Evolutionary conservation across 2,113 vertebrate species (phyloP).

Genomic region (Ursus arctos): DNA sequence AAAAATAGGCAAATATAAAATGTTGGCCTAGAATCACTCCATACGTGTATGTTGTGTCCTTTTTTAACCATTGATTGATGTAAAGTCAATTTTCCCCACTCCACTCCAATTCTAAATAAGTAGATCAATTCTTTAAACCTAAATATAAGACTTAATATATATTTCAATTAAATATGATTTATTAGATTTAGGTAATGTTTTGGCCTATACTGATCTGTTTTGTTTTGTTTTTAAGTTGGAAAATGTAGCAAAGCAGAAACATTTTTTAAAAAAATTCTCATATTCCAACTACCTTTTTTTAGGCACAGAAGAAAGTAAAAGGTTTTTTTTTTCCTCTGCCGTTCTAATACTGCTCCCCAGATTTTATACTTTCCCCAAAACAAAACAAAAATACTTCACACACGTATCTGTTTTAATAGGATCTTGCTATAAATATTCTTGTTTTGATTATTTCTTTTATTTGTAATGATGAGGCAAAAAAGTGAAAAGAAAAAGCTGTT

Average conservation of each 20-base stretch:
- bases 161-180: neutral
- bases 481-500: neutral
- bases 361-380: neutral
- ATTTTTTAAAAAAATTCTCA: neutral
- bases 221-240: neutral
- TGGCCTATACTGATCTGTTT: neutral
- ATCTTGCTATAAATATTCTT: neutral
- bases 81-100: neutral
- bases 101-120: neutral
- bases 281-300: neutral
- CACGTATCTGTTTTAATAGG: neutral
- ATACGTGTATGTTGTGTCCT: neutral
- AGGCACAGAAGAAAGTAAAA: neutral
- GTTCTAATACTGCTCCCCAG: neutral
- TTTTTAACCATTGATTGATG: neutral
- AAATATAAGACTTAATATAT: neutral
- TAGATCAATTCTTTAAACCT: neutral
- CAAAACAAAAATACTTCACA: neutral
- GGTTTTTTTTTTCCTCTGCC: neutral
- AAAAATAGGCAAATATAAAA: neutral
- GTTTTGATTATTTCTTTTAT: neutral
- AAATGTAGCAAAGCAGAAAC: neutral
- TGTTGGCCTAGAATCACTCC: rapidly evolving
- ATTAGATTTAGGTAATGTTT: neutral
- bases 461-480: neutral